Evolutionary conservation across 2,888 invertebrate species (phyloP).

Genomic region (Caenorhabditis plicata): DNA sequence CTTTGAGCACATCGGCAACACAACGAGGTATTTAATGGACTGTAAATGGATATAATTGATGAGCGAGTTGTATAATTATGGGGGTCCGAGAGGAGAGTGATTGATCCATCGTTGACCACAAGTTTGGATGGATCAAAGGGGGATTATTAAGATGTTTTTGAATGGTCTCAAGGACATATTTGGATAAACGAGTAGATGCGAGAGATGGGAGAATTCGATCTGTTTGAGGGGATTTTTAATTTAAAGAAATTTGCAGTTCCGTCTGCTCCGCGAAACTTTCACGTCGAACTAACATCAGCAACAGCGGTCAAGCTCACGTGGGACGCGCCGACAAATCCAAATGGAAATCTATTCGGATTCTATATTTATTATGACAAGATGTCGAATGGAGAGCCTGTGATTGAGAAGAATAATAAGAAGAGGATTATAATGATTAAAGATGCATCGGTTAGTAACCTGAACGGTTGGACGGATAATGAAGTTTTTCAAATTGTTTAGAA

Average conservation of each 20-base stretch:
- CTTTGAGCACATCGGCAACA: too few relatives aligned
- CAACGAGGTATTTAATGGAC: too few relatives aligned
- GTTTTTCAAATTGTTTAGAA: constrained; percentile 40
- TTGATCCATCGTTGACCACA: too few relatives aligned
- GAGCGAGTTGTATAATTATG: constrained; percentile 8
- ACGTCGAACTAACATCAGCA: constrained; percentile 83
- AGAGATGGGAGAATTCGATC: neutral
- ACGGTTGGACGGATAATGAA: neutral
- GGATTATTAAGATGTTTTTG: too few relatives aligned
- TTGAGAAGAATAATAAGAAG: constrained; percentile 28
- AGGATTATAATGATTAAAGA: constrained; percentile 26
- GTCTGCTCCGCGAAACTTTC: constrained; percentile 90
- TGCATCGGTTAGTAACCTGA: constrained; percentile 2
- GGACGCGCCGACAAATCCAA: constrained; percentile 86
- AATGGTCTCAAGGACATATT: too few relatives aligned
- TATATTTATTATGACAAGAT: constrained; percentile 73
- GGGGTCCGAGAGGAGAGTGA: too few relatives aligned
- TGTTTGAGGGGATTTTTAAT: constrained; percentile 2
- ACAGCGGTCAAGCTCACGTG: constrained; percentile 92
- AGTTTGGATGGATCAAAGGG: too few relatives aligned
- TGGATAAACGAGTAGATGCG: too few relatives aligned
- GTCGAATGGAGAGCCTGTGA: constrained; percentile 29
- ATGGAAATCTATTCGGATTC: constrained; percentile 90
- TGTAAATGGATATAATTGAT: too few relatives aligned
- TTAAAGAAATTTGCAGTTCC: constrained; percentile 77